phyloP scores from a whole-genome alignment of 2,888 invertebrate genomes.

The Yponomeuta cagnagella region DNA sequence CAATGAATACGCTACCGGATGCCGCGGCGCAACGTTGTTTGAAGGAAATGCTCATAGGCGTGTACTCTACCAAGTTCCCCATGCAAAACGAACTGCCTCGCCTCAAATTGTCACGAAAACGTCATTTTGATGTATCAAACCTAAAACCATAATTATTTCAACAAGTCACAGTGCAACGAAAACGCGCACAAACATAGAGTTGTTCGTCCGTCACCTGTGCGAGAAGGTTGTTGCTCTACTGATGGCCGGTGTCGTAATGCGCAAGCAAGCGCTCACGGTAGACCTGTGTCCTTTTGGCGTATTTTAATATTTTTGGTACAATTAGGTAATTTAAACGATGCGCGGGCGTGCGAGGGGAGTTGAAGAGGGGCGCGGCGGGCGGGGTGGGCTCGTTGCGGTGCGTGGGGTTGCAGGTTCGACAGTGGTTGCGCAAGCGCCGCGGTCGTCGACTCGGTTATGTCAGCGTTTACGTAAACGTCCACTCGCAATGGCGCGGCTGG shows the following conservation, averaged over 20 bases:
- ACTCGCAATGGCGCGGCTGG: slow-evolving; percentile 64
- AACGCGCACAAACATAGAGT: slow-evolving; percentile 8
- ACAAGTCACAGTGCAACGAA: not conserved
- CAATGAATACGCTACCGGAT: slow-evolving; percentile 41
- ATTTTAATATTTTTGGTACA: slow-evolving; percentile 62
- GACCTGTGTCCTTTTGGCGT: slow-evolving; percentile 66
- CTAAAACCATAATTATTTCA: not conserved
- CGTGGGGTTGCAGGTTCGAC: slow-evolving; percentile 69
- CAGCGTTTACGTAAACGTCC: slow-evolving; percentile 72
- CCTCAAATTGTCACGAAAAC: not conserved
- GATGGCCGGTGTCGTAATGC: slow-evolving; percentile 59
- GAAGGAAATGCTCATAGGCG: not conserved
- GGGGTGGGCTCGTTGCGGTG: slow-evolving; percentile 42
- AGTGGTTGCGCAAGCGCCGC: slow-evolving; percentile 68
- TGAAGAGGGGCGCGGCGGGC: slow-evolving; percentile 46
- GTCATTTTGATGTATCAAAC: not conserved
- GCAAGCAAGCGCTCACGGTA: slow-evolving; percentile 32
- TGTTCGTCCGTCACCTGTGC: slow-evolving; percentile 37
- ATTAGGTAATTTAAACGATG: slow-evolving; percentile 56
- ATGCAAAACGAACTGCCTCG: not conserved
- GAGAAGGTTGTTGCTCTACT: slow-evolving; percentile 58
- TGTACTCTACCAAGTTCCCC: too few species aligned
- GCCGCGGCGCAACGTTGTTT: slow-evolving; percentile 5
- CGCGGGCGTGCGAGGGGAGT: slow-evolving; percentile 25
- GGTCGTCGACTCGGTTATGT: slow-evolving; percentile 75